Percentiles rank a stretch among this genome's conserved stretches.
Conservation (phyloP, 2,888 invertebrate genomes). For the Pharmacophagus antenor region DNA sequence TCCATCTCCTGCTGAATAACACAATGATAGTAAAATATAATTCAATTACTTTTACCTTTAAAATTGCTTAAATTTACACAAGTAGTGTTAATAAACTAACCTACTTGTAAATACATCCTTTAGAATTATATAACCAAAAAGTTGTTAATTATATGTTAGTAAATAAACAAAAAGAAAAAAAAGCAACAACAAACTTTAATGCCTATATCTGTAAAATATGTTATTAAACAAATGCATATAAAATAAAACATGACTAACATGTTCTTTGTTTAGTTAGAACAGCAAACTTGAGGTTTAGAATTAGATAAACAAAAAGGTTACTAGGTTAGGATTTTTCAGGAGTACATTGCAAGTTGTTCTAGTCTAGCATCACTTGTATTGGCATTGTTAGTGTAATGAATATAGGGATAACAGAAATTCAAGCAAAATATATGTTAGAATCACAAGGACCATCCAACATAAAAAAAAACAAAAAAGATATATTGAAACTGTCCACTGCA, state of each 20-base stretch:
- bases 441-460: constrained; percentile 80
- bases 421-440: constrained; percentile 65
- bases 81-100: neutral
- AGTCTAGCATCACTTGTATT: constrained; percentile 29
- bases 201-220: neutral
- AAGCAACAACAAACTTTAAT: neutral
- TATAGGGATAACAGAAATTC: constrained; percentile 41
- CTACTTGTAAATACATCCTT: too few species aligned
- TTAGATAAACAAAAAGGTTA: constrained; percentile 23
- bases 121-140: neutral
- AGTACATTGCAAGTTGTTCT: constrained; percentile 32
- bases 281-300: constrained; percentile 13
- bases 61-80: neutral
- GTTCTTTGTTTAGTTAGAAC: constrained; percentile 22
- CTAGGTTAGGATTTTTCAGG: constrained; percentile 32
- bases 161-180: neutral
- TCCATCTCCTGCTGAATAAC: constrained; percentile 75
- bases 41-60: too few species aligned
- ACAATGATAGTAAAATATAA: constrained; percentile 16
- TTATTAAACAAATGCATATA: constrained; percentile 4
- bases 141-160: neutral
- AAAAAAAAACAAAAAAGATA: constrained; percentile 54
- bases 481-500: constrained; percentile 66
- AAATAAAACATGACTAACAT: constrained; percentile 17
- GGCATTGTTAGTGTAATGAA: constrained; percentile 43